Base-by-base conservation (phyloP, 2,113 vertebrate species). In the Oncorhynchus gorbuscha region DNA sequence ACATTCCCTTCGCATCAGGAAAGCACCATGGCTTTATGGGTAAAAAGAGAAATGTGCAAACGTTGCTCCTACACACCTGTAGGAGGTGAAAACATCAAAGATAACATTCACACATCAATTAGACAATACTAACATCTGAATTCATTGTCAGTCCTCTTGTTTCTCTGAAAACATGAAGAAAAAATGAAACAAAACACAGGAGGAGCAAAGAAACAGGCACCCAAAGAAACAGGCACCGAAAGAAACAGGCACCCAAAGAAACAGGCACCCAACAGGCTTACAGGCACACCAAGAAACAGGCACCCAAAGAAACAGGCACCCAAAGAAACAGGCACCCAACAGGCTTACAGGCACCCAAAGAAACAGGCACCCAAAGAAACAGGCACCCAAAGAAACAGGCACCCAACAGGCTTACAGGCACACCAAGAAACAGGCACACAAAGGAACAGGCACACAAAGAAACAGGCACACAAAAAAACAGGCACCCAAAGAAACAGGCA, bases 1-100 rank as follows among this genome's bases (percentile, higher is more conserved):
- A 76, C 67, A 58, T 73, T 65, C 35, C 39, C 65, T 75, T 77
- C 20, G 74, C 71, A 66, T 61, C 74, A 73, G 79, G 79, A 77
- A 88, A 89, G 87, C 87, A 83, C 82, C 48, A 58, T 83, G 87
- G 85, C 87, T 86, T 87, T 73, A 82, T 24, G 69, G 72, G 83
- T 84, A 69, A 74, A 72, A 69, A 72, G 66, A 59, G 62, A 69
- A 76, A 89, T 84, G 88, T 88, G 86, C 87, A 90, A 91, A 81
- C 76, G 20, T 70, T 78, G 72, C 84, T 83, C 75, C 77, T 80
- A 75, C 77, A 75, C 83, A 74, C 81, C 61, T 12, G 75, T 65
- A 83, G 71, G 79, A 80, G 82, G 79, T 81, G 73, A 78, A 78
- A 71, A 86, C 39, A 58, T 77, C 73, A 77, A n/a, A 59, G 32